Evolutionary conservation across 2,888 invertebrate species (phyloP).

Genomic region (Mimumesa dahlbomi): DNA sequence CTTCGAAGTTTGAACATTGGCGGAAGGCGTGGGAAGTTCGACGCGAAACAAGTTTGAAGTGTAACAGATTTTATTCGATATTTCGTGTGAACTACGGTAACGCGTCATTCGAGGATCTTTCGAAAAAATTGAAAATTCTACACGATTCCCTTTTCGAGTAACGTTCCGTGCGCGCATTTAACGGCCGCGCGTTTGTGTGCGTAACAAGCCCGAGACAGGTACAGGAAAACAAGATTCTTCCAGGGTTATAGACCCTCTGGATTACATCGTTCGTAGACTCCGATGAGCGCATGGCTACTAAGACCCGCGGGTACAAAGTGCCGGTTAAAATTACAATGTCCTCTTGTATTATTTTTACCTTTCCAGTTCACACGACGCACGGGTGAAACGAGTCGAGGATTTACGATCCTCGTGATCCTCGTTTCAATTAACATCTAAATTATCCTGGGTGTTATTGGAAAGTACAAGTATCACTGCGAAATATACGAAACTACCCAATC

Average conservation of each 20-base stretch:
- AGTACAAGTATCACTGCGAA: slow-evolving; percentile 1
- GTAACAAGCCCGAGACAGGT: slow-evolving; percentile 34
- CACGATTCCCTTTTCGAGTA: slow-evolving; percentile 1
- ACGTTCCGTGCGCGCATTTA: neutral
- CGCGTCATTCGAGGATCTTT: no score
- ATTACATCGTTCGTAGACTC: slow-evolving; percentile 32
- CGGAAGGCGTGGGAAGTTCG: no score
- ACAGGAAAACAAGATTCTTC: slow-evolving; percentile 40
- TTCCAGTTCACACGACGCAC: neutral
- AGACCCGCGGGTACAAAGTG: slow-evolving; percentile 9
- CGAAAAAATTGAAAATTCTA: no score
- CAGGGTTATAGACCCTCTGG: slow-evolving; percentile 45
- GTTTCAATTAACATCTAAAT: no score
- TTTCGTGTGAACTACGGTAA: no score
- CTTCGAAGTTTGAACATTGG: no score
- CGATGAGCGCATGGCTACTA: slow-evolving; percentile 1
- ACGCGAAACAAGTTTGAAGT: no score
- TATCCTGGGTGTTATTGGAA: neutral
- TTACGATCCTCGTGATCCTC: slow-evolving; percentile 4
- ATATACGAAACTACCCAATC: no score
- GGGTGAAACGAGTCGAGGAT: slow-evolving; percentile 13
- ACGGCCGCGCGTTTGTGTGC: slow-evolving; percentile 4
- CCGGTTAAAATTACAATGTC: slow-evolving; percentile 38
- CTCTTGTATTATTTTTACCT: slow-evolving; percentile 22
- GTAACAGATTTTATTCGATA: no score